Conservation (phyloP, 1,140 invertebrate genomes). For the Nasonia giraulti region DNA sequence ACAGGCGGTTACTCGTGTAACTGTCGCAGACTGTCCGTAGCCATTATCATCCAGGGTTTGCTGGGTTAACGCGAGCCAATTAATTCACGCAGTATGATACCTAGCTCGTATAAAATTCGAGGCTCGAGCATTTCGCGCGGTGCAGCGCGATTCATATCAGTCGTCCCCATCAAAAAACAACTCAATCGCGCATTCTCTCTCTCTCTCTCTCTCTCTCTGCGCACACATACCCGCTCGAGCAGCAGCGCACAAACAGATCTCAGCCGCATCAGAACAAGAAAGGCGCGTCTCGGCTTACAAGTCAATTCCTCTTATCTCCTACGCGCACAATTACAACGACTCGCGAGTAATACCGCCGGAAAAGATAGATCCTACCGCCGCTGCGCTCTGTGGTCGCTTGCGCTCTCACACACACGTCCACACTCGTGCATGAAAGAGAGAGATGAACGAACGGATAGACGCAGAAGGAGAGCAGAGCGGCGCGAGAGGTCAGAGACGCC, state of each 20-base stretch:
- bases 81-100: too few relatives aligned
- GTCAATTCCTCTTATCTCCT: neutral
- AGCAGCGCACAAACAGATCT: too few relatives aligned
- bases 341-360: constrained; percentile 1
- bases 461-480: constrained; percentile 50
- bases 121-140: too few relatives aligned
- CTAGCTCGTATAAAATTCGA: too few relatives aligned
- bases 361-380: neutral
- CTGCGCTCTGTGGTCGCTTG: neutral
- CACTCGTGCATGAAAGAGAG: neutral
- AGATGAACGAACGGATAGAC: constrained; percentile 40
- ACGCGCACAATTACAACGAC: neutral
- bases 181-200: too few relatives aligned
- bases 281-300: neutral
- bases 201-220: too few relatives aligned
- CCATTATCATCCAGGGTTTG: too few relatives aligned
- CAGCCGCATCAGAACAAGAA: neutral
- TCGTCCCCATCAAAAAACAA: too few relatives aligned
- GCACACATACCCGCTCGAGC: too few relatives aligned
- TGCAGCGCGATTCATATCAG: too few relatives aligned
- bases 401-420: neutral
- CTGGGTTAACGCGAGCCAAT: too few relatives aligned
- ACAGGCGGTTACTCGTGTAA: neutral
- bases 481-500: constrained; percentile 57
- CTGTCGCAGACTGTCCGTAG: too few relatives aligned